Evolutionary conservation across 1,140 invertebrate genomes (phyloP), one percentile per base, ranked within the genome.

Genomic region (Caerostris extrusa): DNA sequence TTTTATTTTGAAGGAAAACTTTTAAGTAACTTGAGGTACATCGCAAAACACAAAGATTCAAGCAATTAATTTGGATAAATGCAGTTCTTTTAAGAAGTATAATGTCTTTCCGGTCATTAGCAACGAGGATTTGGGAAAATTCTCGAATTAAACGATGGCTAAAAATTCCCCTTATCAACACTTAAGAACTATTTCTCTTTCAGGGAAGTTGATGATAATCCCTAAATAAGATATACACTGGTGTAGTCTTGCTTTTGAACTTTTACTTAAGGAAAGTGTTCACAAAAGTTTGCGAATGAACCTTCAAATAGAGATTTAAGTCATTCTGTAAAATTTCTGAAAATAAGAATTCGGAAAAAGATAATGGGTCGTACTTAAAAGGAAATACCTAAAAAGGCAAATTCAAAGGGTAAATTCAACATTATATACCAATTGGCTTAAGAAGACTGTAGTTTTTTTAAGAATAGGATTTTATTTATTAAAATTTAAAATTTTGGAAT

Each of bases 181-280:
- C 71, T 77, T 77, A 77, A 77, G 71, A 77, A 53, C 50, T 77
- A 53, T 77, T 77, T 77, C 69, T 77, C 8, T 77, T 71, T 77
- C 5, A 2, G 34, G 12, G 34, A 8, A 50, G 34, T 77, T 77
- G 71, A 77, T 10, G 50, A 77, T 77, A 77, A 77, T 77, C 71
- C 34, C 5, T 77, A 53, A 77, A 50, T 34, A 77, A 77, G 71
- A 77, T 77, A 50, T 53, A 77, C 14, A 12, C 71, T 17, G 50
- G 34, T 8, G 5, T 10, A 77, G 71, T 8, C 4, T 14, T 3
- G 71, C 71, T 77, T 77, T 77, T 77, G 71, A 77, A 77, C 71
- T 77, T 34, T 34, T 10, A 53, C 34, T 77, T 77, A 50, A 34
- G 17, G 19, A 17, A 3, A 71, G 5, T 50, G 71, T 5, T 19